These are phyloP conservation scores for Sinelater perroti DNA, from an alignment of 2,888 invertebrate species.

Conservation along the genomic window DNA sequence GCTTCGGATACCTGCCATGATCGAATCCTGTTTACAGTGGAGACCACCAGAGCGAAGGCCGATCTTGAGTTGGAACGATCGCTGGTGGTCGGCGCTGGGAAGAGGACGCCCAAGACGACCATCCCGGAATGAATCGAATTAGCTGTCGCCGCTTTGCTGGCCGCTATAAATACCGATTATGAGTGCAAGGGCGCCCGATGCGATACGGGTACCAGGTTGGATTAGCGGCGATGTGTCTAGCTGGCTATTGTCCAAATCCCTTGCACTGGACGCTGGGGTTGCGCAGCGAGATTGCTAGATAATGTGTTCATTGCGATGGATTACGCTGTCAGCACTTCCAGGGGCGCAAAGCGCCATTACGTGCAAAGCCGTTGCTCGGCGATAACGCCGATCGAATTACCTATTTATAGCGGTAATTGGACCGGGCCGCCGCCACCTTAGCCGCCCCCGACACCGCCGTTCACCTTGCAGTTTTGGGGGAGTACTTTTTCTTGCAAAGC, in stretches of 20 bases:
- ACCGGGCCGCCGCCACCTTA: no score
- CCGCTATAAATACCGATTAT: constrained; percentile 6
- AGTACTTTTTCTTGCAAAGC: no score
- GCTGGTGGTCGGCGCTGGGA: constrained; percentile 29
- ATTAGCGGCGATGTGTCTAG: constrained; percentile 37
- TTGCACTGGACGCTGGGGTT: constrained; percentile 38
- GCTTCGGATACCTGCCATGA: constrained; percentile 54
- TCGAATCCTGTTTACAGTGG: constrained; percentile 49
- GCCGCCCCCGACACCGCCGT: no score
- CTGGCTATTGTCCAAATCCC: constrained; percentile 44
- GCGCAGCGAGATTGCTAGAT: constrained; percentile 39
- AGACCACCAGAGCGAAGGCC: constrained; percentile 53
- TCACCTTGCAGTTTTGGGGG: no score
- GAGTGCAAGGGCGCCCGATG: constrained; percentile 13
- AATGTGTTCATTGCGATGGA: constrained; percentile 40
- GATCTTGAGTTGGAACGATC: constrained; percentile 35
- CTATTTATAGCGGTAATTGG: constrained; percentile 19
- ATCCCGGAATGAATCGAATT: constrained; percentile 4
- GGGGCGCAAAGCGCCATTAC: constrained; percentile 36
- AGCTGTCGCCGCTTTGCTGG: not conserved
- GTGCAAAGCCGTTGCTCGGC: constrained; percentile 23
- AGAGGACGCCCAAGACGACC: not conserved
- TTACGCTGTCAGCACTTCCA: constrained; percentile 39
- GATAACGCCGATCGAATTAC: constrained; percentile 28
- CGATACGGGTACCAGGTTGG: constrained; percentile 41